Evolutionary conservation across 64 coral and sea anemone species (phyloP).

Genomic region (Platygyra sinensis): DNA sequence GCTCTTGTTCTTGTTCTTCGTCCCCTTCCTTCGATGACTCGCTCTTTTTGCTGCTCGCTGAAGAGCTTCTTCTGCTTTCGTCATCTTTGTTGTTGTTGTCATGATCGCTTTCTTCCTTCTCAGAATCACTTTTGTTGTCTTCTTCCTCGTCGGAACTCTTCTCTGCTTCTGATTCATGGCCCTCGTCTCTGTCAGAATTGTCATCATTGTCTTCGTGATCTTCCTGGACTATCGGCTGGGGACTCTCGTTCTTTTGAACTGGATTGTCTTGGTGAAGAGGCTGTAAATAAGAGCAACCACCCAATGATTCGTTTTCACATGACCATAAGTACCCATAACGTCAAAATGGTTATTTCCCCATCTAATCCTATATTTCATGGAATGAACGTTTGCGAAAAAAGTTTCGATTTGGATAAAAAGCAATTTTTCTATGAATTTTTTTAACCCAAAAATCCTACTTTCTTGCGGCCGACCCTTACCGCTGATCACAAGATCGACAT

Average conservation of each 20-base stretch:
- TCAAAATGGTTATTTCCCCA: too few species aligned
- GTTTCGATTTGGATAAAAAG: too few species aligned
- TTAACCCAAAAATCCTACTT: too few species aligned
- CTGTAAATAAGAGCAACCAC: background rate
- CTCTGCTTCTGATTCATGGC: background rate
- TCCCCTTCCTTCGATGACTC: background rate
- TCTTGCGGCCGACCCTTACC: too few species aligned
- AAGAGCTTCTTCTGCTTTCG: background rate
- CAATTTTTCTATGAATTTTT: too few species aligned
- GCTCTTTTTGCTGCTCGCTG: background rate
- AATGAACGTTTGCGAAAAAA: too few species aligned
- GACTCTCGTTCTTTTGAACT: background rate
- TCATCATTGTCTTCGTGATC: background rate
- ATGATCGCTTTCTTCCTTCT: constrained; percentile 23
- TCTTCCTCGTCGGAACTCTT: constrained; percentile 14
- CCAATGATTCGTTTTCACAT: background rate
- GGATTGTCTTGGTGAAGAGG: background rate
- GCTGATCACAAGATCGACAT: too few species aligned
- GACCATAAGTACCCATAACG: too few species aligned
- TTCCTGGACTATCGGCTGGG: background rate
- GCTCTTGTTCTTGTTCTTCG: background rate
- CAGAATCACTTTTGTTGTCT: constrained; percentile 19
- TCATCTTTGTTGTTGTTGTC: background rate
- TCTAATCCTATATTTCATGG: too few species aligned
- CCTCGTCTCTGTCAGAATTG: constrained; percentile 12